Evolutionary conservation across 2,797 vertebrate genomes (phyloP).

Genomic region (Clarias laeviceps): DNA sequence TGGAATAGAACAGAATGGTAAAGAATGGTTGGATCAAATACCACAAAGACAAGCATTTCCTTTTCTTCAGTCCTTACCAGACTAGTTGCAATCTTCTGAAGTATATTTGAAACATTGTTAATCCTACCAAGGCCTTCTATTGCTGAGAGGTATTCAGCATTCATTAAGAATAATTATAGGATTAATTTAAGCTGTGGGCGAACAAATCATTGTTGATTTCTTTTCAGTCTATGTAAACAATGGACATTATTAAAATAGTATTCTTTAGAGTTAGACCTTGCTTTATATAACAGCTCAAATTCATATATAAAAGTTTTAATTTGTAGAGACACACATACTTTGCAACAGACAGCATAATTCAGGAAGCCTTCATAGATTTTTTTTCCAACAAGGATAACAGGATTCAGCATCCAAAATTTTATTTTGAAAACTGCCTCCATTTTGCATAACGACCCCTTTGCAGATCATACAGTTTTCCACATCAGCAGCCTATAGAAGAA

Average conservation of each 20-base stretch:
- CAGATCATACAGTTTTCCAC: constrained; percentile 15
- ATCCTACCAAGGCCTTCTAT: constrained; percentile 7
- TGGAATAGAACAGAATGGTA: background rate
- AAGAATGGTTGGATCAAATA: background rate
- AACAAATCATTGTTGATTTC: background rate
- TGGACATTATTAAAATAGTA: background rate
- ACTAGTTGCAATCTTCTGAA: constrained; percentile 9
- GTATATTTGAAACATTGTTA: constrained; percentile 14
- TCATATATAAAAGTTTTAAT: background rate
- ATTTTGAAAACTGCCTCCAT: constrained; percentile 43
- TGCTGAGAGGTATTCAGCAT: background rate
- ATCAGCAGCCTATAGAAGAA: constrained; percentile 26
- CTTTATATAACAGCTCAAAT: background rate
- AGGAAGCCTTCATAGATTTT: background rate
- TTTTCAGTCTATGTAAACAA: background rate
- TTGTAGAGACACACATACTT: background rate
- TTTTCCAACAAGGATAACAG: background rate
- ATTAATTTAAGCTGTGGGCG: background rate
- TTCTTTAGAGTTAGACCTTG: background rate
- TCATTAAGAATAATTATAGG: constrained; percentile 5
- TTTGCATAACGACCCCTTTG: constrained; percentile 3
- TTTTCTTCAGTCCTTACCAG: background rate
- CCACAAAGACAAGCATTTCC: background rate
- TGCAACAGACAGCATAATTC: background rate
- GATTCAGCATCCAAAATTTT: constrained; percentile 17